Evolutionary conservation across 2,888 invertebrate genomes (phyloP), one percentile per base, ranked within the genome.

Genomic region (Junonia oenone): DNA sequence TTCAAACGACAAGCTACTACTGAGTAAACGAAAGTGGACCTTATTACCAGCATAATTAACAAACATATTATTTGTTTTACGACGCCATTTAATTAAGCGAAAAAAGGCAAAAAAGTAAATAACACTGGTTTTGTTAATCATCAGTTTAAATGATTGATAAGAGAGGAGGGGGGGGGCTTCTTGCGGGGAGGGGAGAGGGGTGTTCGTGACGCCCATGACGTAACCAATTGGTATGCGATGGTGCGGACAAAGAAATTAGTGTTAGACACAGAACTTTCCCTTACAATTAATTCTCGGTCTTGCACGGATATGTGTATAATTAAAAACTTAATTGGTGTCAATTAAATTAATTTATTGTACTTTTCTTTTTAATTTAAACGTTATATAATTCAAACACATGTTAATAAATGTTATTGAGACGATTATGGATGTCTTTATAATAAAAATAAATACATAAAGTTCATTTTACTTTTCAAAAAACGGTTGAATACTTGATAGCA

Each of bases 221-320:
- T 83, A 83, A 85, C 75, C 74, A 75, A 80, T 78, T 75, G 82
- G 79, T 78, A 83, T 82, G 81, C 78, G 75, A 76, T 77, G 72
- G 75, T 75, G 71, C 71, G 72, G 73, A 76, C 76, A 76, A 76
- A 78, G 78, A 76, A 76, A 63, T 63, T 61, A 63, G 58, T 56
- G 59, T 64, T 62, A 58, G 58, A 56, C 57, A 55, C 54, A 48
- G 49, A 62, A 64, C 64, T 63, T 64, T 63, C 63, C 51, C 61
- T 56, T 43, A 31, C 60, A 55, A 55, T 58, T 52, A 52, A 57
- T 55, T 45, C 15, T 46, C 45, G 40, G 38, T 37, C 52, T 45
- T 45, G 45, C 47, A 53, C 49, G 38, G 22, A 55, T 45, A 29
- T n/a, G n/a, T n/a, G n/a, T 45, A 38, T 17, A 29, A 22, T 22